Evolutionary conservation across 2,888 invertebrate genomes (phyloP), one percentile per base, ranked within the genome.

Genomic region (Drosophila testacea): DNA sequence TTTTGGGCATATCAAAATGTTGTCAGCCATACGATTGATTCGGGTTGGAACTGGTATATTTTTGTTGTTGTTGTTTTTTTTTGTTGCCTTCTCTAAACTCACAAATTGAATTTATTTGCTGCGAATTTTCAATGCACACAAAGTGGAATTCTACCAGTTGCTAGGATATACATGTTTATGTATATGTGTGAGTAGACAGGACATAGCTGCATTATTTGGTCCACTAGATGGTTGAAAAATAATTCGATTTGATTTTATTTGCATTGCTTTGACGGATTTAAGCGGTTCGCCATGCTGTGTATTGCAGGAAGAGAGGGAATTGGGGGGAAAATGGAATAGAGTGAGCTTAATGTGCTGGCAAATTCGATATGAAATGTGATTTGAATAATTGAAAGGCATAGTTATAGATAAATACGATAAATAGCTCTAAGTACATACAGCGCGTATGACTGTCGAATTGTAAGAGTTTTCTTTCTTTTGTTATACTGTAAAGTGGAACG

Each of bases 171-270:
- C 39, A 30, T 50, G 4, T 27, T 16, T 38, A 16, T 39, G 36
- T 30, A 13, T 44, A 10, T 68, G 28, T 54, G 46, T 48, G 41
- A 36, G 48, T 28, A 13, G 46, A 28, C 32, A 47, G 65, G 65
- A 71, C 70, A 44, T 55, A 56, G 59, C 64, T 68, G 81, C 62
- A 76, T 79, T 76, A 76, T 70, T 63, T 65, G 69, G 66, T 66
- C 44, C 64, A 41, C 34, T 41, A 52, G 69, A 63, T 66, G 79
- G 41, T 59, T 65, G 55, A 69, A 75, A 81, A 76, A 88, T 84
- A 83, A 87, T 83, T 84, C 79, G 85, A 81, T 89, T 87, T 87
- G 79, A 81, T 89, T 84, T 84, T 79, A 87, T 89, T 84, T 87
- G 88, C 82, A 87, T 84, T 84, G 88, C 83, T 89, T 89, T 84